Evolutionary conservation across 2,888 invertebrate species (phyloP).

Genomic region (Leucophora obtusa): DNA sequence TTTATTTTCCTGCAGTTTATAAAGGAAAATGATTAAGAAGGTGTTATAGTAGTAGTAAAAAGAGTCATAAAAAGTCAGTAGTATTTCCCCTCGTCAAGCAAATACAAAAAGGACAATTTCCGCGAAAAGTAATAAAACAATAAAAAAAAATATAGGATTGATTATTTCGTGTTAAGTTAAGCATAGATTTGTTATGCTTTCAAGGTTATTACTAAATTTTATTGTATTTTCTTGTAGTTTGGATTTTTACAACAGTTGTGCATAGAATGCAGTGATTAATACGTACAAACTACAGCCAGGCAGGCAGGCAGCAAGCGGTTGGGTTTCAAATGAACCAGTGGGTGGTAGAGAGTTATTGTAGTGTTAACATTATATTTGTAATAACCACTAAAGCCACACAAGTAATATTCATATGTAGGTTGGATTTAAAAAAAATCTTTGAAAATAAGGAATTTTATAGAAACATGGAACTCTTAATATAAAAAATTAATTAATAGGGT

Average conservation of each 20-base stretch:
- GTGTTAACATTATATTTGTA: constrained; percentile 2
- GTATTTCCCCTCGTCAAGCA: not conserved
- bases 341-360: constrained; percentile 25
- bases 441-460: too few species aligned
- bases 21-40: constrained; percentile 26
- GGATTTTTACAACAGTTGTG: constrained; percentile 23
- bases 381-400: too few species aligned
- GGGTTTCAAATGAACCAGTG: constrained; percentile 12
- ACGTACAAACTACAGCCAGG: not conserved
- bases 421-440: too few species aligned
- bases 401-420: too few species aligned
- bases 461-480: too few species aligned
- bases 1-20: not conserved
- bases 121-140: constrained; percentile 15
- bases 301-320: not conserved
- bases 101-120: not conserved
- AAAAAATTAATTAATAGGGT: too few species aligned
- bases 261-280: not conserved
- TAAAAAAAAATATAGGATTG: constrained; percentile 9
- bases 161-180: not conserved
- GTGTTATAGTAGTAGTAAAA: constrained; percentile 35
- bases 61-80: constrained; percentile 8
- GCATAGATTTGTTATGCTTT: constrained; percentile 41
- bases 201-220: constrained; percentile 45
- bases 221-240: not conserved